These are phyloP conservation scores for Smithornis capensis DNA, from an alignment of 2,113 vertebrate species.

Conservation along the genomic window DNA sequence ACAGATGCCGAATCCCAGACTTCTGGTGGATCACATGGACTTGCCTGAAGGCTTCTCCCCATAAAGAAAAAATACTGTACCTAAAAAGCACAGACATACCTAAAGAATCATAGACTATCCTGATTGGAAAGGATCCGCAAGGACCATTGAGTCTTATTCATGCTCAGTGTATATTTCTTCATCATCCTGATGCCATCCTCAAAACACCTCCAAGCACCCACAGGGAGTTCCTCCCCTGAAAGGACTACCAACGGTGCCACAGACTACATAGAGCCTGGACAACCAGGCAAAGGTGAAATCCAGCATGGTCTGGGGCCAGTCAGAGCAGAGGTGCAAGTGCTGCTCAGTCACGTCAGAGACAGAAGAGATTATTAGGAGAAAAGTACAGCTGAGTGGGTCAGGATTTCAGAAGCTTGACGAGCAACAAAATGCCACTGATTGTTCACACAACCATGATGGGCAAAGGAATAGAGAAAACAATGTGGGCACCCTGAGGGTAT, in stretches of 20 bases:
- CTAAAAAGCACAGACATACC: not conserved
- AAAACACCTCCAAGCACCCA: not conserved
- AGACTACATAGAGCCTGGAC: not conserved
- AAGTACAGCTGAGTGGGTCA: not conserved
- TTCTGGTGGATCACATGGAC: not conserved
- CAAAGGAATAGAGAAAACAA: conserved; percentile 7
- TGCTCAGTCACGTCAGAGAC: not conserved
- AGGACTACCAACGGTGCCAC: not conserved
- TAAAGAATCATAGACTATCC: not conserved
- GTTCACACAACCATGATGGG: not conserved
- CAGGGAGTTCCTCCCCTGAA: not conserved
- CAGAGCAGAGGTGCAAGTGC: fast-evolving
- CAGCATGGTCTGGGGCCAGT: not conserved
- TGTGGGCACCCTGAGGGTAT: not conserved
- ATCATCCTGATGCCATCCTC: not conserved
- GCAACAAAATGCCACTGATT: not conserved
- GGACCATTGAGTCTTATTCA: not conserved
- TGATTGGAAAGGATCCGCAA: not conserved
- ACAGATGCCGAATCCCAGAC: not conserved
- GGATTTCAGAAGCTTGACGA: not conserved
- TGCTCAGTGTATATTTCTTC: not conserved
- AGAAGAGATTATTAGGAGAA: not conserved
- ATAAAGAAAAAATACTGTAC: not conserved
- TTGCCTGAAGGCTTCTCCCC: not conserved
- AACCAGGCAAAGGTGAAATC: not conserved